Conservation (phyloP, 35 echinoderm and acorn worm species). For the Heliocidaris tuberculata region DNA sequence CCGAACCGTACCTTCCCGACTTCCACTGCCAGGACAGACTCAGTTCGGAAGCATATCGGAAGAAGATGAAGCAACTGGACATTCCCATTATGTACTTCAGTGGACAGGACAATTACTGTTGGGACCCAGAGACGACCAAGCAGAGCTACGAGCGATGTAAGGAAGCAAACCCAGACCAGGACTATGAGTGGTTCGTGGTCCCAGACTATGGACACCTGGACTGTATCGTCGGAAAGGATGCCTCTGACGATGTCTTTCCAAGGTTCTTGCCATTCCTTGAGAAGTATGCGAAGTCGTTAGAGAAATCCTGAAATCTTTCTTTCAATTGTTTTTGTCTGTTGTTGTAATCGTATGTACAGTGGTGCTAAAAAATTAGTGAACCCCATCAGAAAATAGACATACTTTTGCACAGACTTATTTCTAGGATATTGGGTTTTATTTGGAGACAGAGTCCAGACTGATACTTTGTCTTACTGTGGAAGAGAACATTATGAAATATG, state of each 20-base stretch:
- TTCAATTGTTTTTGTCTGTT: not conserved
- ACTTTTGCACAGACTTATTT: no score
- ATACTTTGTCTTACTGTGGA: no score
- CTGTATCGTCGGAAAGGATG: conserved; percentile 70
- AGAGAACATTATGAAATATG: no score
- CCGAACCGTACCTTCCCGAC: conserved; percentile 64
- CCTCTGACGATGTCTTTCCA: conserved; percentile 60
- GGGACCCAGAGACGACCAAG: conserved; percentile 60
- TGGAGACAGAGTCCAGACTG: no score
- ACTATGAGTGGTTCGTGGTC: conserved; percentile 56
- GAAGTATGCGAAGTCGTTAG: conserved; percentile 48
- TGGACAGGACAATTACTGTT: conserved; percentile 67
- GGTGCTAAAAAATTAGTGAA: no score
- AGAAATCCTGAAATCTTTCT: not conserved
- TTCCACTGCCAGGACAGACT: conserved; percentile 24
- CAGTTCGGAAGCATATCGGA: conserved; percentile 53
- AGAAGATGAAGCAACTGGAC: conserved; percentile 65
- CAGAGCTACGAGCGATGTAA: conserved; percentile 51
- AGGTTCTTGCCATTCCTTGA: conserved; percentile 70
- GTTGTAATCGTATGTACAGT: not conserved
- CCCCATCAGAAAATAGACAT: no score
- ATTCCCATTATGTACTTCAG: conserved; percentile 70
- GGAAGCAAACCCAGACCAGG: conserved; percentile 66
- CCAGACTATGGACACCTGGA: conserved; percentile 72
- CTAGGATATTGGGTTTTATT: no score